Evolutionary conservation across 2,888 invertebrate genomes (phyloP), one percentile per base, ranked within the genome.

Genomic region (Syrista parreyssii): DNA sequence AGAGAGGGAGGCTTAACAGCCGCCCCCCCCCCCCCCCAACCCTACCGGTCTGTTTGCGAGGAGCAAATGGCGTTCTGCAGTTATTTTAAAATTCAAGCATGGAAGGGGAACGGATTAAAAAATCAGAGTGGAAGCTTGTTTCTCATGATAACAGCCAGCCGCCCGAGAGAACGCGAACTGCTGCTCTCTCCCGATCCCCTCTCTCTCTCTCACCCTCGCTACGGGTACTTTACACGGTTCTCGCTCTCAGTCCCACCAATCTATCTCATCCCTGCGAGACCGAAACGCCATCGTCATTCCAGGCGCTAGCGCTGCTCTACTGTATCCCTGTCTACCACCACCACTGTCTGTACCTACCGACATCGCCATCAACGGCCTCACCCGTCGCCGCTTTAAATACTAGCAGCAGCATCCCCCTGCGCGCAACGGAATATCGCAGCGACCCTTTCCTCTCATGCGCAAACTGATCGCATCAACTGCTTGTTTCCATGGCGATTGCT

Each of bases 401-500:
- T 82, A 81, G 81, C 78, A n/a, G 40, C 11, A 40, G 40, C 40
- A 15, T 40, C 40, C 6, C 4, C 40, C 73, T n/a, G 40, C 76
- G 75, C 75, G 73, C 68, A 68, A 35, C 32, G 78, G 80, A 78
- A 78, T 82, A 82, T 81, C 82, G 79, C 83, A 4, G 83, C 87
- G 86, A 86, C 89, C 86, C 87, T 87, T 86, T 87, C 84, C 88
- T 87, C 89, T 87, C 89, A 87, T 88, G 89, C 89, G 89, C 86
- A 83, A 90, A 89, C 91, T 91, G 92, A 92, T 92, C 92, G 92
- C 92, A 92, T 93, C 92, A 93, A 92, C 92, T 91, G 92, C 91
- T 92, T 92, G 93, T 93, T 93, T 92, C 93, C 93, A 93, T 93
- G 92, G 93, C 92, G 92, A 93, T 93, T 92, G 93, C 92, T 93